Conservation (phyloP, 2,888 invertebrate genomes). For the Chelonus formosanus region DNA sequence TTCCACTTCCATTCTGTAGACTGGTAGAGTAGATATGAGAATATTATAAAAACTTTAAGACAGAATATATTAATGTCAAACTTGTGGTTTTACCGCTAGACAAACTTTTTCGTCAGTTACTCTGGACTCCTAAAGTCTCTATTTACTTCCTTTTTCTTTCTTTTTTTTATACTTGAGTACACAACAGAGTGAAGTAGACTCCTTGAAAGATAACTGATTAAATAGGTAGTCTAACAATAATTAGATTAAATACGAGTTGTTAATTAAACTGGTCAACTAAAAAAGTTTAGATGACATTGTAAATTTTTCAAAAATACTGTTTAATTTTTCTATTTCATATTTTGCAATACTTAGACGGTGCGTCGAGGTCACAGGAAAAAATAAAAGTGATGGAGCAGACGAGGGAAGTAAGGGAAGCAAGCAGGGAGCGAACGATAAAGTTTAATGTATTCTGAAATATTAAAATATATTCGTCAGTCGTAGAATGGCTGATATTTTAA, state of each 20-base stretch:
- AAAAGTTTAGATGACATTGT: constrained; percentile 4
- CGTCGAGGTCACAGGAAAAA: constrained; percentile 16
- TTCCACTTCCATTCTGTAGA: constrained; percentile 50
- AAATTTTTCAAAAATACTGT: constrained; percentile 8
- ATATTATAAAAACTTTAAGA: constrained; percentile 64
- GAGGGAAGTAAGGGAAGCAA: constrained; percentile 34
- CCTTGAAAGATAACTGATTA: constrained; percentile 3
- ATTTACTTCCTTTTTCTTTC: constrained; percentile 16
- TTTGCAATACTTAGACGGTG: constrained; percentile 8
- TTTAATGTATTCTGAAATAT: constrained; percentile 65
- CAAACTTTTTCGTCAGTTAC: constrained; percentile 48
- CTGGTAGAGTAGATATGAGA: constrained; percentile 59
- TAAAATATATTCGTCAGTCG: constrained; percentile 63
- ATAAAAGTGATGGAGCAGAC: constrained; percentile 18
- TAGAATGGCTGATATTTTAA: constrained; percentile 60
- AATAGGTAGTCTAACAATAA: constrained; percentile 8
- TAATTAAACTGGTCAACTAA: constrained; percentile 22
- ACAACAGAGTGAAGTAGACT: too few species aligned
- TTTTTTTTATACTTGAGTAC: background rate
- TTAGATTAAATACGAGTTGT: constrained; percentile 11
- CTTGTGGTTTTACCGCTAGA: constrained; percentile 62
- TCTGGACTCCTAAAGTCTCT: constrained; percentile 17
- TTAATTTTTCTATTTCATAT: constrained; percentile 17
- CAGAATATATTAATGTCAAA: constrained; percentile 65
- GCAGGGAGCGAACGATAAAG: constrained; percentile 57